phyloP scores from a whole-genome alignment of 2,888 invertebrate genomes.

The Herminia tarsipennalis region DNA sequence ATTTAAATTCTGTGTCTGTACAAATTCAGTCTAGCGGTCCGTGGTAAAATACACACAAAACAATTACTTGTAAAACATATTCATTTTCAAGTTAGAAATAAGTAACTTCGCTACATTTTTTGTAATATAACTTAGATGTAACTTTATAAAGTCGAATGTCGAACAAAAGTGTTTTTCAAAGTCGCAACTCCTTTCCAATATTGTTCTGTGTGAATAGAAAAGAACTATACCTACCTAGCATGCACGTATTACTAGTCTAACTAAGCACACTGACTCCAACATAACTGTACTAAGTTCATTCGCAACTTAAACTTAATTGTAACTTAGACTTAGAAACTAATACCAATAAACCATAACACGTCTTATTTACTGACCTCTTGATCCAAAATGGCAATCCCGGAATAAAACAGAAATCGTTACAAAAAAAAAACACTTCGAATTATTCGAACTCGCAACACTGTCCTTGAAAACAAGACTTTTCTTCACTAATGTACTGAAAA shows the following conservation, averaged over 20 bases:
- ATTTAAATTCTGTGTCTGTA: slow-evolving; percentile 23
- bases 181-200: slow-evolving; percentile 9
- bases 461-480: slow-evolving; percentile 65
- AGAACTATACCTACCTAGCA: slow-evolving; percentile 5
- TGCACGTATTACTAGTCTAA: slow-evolving; percentile 23
- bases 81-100: neutral
- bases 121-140: neutral
- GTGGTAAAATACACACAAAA: no score
- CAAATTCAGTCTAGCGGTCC: slow-evolving; percentile 15
- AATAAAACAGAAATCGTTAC: slow-evolving; percentile 62
- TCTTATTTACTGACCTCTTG: slow-evolving; percentile 50
- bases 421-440: slow-evolving; percentile 54
- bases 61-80: no score
- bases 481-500: slow-evolving; percentile 48
- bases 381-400: slow-evolving; percentile 65
- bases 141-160: neutral
- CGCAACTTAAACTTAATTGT: slow-evolving; percentile 14
- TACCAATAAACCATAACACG: slow-evolving; percentile 14
- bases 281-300: slow-evolving; percentile 41
- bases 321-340: slow-evolving; percentile 16
- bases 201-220: slow-evolving; percentile 3
- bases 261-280: slow-evolving; percentile 22
- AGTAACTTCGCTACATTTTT: neutral
- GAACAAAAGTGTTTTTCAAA: neutral
- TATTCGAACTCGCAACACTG: slow-evolving; percentile 68